phyloP scores from a whole-genome alignment of 2,113 vertebrate species.

The Cynoglossus semilaevis region DNA sequence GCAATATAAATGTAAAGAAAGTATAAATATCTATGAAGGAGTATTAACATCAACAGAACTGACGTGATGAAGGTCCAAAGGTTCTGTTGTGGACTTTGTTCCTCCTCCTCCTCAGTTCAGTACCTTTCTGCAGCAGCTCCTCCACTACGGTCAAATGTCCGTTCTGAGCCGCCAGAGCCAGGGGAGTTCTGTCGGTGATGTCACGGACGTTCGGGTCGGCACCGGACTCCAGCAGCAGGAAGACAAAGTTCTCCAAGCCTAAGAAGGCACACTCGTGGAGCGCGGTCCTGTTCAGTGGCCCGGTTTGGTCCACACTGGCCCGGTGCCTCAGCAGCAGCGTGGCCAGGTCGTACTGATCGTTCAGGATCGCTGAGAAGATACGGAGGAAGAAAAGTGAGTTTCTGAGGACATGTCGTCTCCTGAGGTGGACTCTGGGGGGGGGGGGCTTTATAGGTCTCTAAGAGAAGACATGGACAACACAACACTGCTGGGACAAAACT shows the following conservation, averaged over 20 bases:
- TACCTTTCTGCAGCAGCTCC: conserved; percentile 85
- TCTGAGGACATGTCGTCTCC: too few relatives aligned
- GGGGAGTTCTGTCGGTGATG: conserved; percentile 84
- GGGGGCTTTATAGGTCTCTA: too few relatives aligned
- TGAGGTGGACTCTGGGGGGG: too few relatives aligned
- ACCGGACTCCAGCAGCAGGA: conserved; percentile 82
- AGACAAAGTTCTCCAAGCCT: conserved; percentile 82
- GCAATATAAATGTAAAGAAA: conserved; percentile 24
- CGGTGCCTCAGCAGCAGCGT: conserved; percentile 81
- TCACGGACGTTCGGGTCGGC: conserved; percentile 84
- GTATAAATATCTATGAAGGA: too few relatives aligned
- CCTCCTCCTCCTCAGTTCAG: too few relatives aligned
- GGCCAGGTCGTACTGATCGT: conserved; percentile 82
- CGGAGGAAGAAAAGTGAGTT: conserved; percentile 6
- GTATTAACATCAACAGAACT: too few relatives aligned
- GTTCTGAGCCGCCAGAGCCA: conserved; percentile 87
- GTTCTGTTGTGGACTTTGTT: too few relatives aligned
- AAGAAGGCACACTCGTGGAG: conserved; percentile 89
- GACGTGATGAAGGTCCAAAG: too few relatives aligned
- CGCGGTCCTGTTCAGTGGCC: conserved; percentile 85
- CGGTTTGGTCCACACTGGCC: conserved; percentile 80
- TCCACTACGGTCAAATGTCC: conserved; percentile 87
- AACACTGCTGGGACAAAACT: too few relatives aligned
- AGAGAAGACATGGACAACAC: too few relatives aligned
- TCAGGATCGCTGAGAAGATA: conserved; percentile 79